Evolutionary conservation across 2,888 invertebrate genomes (phyloP), one percentile per base, ranked within the genome.

Genomic region (Bombyx huttoni): DNA sequence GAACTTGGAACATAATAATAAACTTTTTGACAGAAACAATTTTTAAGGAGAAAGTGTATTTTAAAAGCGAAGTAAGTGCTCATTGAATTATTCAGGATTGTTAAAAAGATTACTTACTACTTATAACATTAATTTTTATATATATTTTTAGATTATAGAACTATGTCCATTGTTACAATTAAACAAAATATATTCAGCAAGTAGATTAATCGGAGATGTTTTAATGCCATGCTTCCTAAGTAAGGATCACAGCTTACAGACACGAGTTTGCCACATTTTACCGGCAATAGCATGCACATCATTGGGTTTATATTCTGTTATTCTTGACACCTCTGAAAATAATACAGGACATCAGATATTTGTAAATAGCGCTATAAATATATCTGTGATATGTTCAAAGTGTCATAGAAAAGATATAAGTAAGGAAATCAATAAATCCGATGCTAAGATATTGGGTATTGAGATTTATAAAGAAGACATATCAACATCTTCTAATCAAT

Each of bases 171-270:
- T 86, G 14, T 53, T 89, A 9, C 55, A 86, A 33, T 48, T 78
- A 46, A 82, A 70, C 54, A 81, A 81, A 64, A 64, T 72, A 7
- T 64, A 68, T 46, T 75, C 82, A 35, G 67, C 78, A 47, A 81
- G 85, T 56, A 86, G 81, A 63, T 57, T 87, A 8, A 80, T 89
- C 47, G 79, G 78, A 24, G 85, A 88, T 35, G 64, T 86, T 50
- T 60, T 89, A 9, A 76, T 87, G 67, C 85, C 87, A 53, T 80
- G 78, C 1, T 76, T 87, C 51, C 63, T 81, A 13, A 72, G 70
- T 24, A 86, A 81, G 63, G 67, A 82, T 48, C 45, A 54, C 48
- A 65, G 65, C 5, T 49, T 79, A n/a, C 83, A 85, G 54, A 68
- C 61, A 50, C 62, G 68, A 54, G 59, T 89, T 7, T 57, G 70